phyloP scores from a whole-genome alignment of 2,797 vertebrate genomes.

The Salmo trutta region DNA sequence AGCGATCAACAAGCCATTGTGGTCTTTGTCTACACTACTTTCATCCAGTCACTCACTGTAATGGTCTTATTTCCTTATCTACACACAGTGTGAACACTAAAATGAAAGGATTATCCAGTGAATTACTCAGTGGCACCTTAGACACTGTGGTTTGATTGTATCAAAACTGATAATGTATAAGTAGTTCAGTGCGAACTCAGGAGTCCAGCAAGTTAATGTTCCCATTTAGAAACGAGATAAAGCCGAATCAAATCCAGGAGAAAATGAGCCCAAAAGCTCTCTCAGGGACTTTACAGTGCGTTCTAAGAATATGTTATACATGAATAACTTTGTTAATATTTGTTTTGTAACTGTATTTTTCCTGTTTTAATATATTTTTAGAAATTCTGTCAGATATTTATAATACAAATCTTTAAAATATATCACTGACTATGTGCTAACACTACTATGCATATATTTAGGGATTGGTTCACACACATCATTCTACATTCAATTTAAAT shows the following conservation, averaged over 20 bases:
- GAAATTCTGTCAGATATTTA: conserved; percentile 59
- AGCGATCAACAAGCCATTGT: conserved; percentile 17
- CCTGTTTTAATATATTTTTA: conserved; percentile 44
- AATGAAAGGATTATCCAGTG: conserved; percentile 30
- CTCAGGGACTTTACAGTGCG: conserved; percentile 6
- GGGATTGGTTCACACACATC: neutral
- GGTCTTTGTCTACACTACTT: conserved; percentile 16
- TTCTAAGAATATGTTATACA: conserved; percentile 24
- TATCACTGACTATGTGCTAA: neutral
- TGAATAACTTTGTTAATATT: conserved; percentile 36
- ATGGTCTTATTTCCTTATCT: neutral
- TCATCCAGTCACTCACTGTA: conserved; percentile 3
- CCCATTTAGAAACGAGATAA: conserved; percentile 5
- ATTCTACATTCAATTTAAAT: neutral
- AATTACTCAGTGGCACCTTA: conserved; percentile 23
- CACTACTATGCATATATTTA: neutral
- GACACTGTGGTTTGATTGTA: conserved; percentile 17
- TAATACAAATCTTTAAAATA: conserved; percentile 51
- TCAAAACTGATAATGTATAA: conserved; percentile 15
- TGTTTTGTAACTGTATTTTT: conserved; percentile 53
- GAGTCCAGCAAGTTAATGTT: neutral
- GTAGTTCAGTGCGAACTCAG: neutral
- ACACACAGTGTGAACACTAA: conserved; percentile 29
- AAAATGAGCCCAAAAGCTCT: conserved; percentile 2
- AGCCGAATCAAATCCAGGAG: neutral